Base-by-base conservation (phyloP, 1,140 invertebrate genomes). In the Aphelinus certus region DNA sequence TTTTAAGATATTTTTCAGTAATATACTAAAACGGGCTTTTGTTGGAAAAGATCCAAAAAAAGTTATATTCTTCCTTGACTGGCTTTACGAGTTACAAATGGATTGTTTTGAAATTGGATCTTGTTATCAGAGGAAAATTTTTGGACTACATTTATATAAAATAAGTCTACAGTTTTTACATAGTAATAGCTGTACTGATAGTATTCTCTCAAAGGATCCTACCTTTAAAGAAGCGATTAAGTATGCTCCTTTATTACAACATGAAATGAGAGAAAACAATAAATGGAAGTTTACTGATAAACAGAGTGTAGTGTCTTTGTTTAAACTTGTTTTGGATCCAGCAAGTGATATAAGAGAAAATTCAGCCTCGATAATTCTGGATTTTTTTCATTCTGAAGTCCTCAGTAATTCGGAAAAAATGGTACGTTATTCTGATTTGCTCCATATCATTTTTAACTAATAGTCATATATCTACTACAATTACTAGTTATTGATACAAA, bases 71-170 rank as follows among this genome's bases (percentile, higher is more conserved):
- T 87, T 89, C 75, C 75, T 88, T n/a, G 75, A 88, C 47, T 90
- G 88, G 88, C 75, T 91, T n/a, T 81, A 89, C 71, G 75, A 79
- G 51, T 85, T 89, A 60, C 79, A 90, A 7, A 77, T 89, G 57
- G 78, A 85, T 53, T 89, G 87, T 77, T 83, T 91, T 3, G 82
- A 86, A 76, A 84, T 88, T 58, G 89, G 88, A 47, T 87, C 87
- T n/a, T 88, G 88, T 78, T 92, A 90, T 80, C 90, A 92, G 80
- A 77, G 90, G 48, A 88, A 86, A 77, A 86, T 88, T 58, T 77
- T 88, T n/a, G 88, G 85, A 65, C 76, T 89, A 10, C 84, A 83
- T 42, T 76, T 89, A 49, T 89, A 84, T 69, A 82, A 76, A 64
- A 80, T 83, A 7, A 71, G 7, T 49, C 47, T 76, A 1, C 56